Percentiles rank a stretch among this genome's conserved stretches.
Evolutionary conservation across 2,888 invertebrate species (phyloP).

Genomic region (Anagyrus pseudococci): DNA sequence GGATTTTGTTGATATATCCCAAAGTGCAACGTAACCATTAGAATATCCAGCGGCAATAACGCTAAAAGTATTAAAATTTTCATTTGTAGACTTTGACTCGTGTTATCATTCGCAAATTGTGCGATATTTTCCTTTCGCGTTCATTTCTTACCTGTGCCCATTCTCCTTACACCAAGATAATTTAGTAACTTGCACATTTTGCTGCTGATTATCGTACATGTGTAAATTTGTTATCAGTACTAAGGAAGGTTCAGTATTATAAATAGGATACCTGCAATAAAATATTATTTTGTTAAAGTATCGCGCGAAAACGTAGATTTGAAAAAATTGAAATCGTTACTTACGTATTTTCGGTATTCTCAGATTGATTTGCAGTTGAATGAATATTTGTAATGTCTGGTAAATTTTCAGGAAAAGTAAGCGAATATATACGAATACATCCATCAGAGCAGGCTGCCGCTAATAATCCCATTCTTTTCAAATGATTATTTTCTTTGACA

Average conservation of each 20-base stretch:
- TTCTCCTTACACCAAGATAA: slow-evolving; percentile 56
- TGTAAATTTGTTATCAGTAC: slow-evolving; percentile 50
- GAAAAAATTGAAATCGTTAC: not conserved
- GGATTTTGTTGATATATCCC: slow-evolving; percentile 66
- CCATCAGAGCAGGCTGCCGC: slow-evolving; percentile 75
- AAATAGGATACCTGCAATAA: slow-evolving; percentile 51
- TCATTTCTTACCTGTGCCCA: slow-evolving; percentile 53
- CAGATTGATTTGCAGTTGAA: not conserved
- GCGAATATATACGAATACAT: slow-evolving; percentile 68
- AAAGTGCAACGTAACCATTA: slow-evolving; percentile 72
- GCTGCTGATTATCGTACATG: slow-evolving; percentile 45
- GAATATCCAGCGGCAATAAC: slow-evolving; percentile 72
- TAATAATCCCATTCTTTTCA: slow-evolving; percentile 70
- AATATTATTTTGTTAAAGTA: no score
- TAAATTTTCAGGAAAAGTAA: slow-evolving; percentile 65
- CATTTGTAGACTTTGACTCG: no score
- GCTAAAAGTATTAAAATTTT: slow-evolving; percentile 38
- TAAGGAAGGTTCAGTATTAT: slow-evolving; percentile 56
- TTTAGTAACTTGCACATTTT: slow-evolving; percentile 55
- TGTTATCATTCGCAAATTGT: no score
- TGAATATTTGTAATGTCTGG: not conserved
- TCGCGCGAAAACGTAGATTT: no score
- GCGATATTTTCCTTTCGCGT: not conserved
- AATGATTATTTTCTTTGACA: slow-evolving; percentile 24
- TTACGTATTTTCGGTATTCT: slow-evolving; percentile 38